phyloP scores from a whole-genome alignment of 92 coral and sea anemone species.

The Paramuricea clavata region DNA sequence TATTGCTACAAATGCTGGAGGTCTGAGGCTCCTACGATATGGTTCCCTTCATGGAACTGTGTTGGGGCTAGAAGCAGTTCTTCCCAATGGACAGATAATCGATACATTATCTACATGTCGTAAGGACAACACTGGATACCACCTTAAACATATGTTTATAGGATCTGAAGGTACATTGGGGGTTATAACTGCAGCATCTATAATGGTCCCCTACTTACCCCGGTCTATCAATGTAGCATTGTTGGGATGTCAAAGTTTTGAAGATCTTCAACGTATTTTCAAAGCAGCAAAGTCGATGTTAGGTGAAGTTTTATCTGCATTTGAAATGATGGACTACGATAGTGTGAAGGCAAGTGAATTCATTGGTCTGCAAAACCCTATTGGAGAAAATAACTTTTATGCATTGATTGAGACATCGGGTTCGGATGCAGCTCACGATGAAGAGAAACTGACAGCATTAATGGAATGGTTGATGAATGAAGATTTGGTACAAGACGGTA shows the following conservation, averaged over 20 bases:
- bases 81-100: constrained; percentile 89
- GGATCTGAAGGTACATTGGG: constrained; percentile 98
- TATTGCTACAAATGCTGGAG: constrained; percentile 96
- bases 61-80: constrained; percentile 94
- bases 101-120: constrained; percentile 87
- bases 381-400: constrained; percentile 81
- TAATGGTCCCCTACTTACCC: constrained; percentile 85
- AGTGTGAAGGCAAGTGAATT: constrained; percentile 76
- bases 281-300: constrained; percentile 78
- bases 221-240: constrained; percentile 88
- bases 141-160: constrained; percentile 91
- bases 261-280: constrained; percentile 77
- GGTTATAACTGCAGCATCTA: constrained; percentile 87
- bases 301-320: constrained; percentile 95
- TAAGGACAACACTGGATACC: constrained; percentile 96
- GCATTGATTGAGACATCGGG: constrained; percentile 92
- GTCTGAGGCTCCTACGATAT: constrained; percentile 86
- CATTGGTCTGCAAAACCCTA: constrained; percentile 79
- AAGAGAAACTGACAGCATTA: constrained; percentile 81
- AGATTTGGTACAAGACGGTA: constrained; percentile 84
- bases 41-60: constrained; percentile 97
- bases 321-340: constrained; percentile 83
- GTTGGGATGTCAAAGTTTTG: constrained; percentile 83
- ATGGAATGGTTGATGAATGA: constrained; percentile 80
- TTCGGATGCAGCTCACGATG: constrained; percentile 84